Conservation (phyloP, 2,797 vertebrate species). For the Coilia nasus region DNA sequence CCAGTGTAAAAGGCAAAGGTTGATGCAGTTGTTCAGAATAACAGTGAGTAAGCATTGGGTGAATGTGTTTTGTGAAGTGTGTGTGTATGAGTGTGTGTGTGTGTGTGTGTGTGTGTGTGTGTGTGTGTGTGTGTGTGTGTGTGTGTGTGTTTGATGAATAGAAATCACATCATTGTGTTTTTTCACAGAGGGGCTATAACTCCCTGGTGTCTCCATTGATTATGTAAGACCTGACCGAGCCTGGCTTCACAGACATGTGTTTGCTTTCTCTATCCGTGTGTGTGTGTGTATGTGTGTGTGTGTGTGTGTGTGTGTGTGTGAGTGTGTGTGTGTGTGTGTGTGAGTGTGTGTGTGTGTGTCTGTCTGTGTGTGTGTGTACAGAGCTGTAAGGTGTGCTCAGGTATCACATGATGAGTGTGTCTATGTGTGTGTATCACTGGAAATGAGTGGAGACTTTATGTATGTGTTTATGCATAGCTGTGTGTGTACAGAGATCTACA, state of each 20-base stretch:
- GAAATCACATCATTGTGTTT: not conserved
- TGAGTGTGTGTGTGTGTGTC: not conserved
- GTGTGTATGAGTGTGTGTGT: not conserved
- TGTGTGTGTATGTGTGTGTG: not conserved
- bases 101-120: not conserved
- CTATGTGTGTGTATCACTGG: no score
- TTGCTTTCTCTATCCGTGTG: not conserved
- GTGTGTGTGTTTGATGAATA: not conserved
- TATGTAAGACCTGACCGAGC: not conserved
- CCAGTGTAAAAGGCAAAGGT: not conserved
- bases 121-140: no score
- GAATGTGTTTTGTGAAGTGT: not conserved
- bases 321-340: not conserved
- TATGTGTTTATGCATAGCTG: no score
- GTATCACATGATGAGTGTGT: not conserved
- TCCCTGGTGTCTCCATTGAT: not conserved
- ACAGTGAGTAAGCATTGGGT: not conserved
- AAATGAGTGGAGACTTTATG: no score
- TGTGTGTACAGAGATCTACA: no score
- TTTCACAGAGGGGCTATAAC: not conserved
- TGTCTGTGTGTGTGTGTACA: not conserved
- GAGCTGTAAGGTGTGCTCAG: not conserved
- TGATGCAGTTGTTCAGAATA: not conserved
- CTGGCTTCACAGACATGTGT: not conserved
- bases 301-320: not conserved